phyloP scores from a whole-genome alignment of 2,888 invertebrate species.

The Mylabris sibirica region DNA sequence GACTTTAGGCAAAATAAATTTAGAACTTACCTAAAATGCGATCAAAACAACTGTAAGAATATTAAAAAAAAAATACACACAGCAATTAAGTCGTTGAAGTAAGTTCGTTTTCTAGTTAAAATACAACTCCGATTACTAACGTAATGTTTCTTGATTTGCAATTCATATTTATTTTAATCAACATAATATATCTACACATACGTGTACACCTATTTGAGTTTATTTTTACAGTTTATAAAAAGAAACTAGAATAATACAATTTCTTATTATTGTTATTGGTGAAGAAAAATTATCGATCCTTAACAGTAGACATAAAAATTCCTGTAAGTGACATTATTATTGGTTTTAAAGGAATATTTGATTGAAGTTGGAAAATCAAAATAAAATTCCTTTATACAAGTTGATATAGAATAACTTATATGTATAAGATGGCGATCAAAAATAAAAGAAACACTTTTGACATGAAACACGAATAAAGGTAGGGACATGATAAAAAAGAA shows the following conservation, averaged over 20 bases:
- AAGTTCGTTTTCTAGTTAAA: conserved; percentile 15
- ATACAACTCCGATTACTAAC: conserved; percentile 25
- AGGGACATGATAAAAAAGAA: neutral
- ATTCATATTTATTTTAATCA: conserved; percentile 26
- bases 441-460: neutral
- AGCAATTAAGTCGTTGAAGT: conserved; percentile 27
- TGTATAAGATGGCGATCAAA: neutral
- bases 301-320: neutral
- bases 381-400: neutral
- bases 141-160: conserved; percentile 29
- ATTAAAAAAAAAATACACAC: conserved; percentile 17
- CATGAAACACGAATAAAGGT: neutral
- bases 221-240: conserved; percentile 24
- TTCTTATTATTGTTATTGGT: conserved; percentile 21
- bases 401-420: neutral
- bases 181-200: conserved; percentile 26
- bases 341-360: neutral
- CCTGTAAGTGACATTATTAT: neutral
- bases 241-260: too few relatives aligned
- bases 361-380: neutral
- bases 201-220: conserved; percentile 29
- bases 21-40: neutral
- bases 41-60: neutral
- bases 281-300: conserved; percentile 1
- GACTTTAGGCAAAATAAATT: neutral